phyloP scores from a whole-genome alignment of 1,140 invertebrate genomes.

The Mizuhopecten yessoensis region DNA sequence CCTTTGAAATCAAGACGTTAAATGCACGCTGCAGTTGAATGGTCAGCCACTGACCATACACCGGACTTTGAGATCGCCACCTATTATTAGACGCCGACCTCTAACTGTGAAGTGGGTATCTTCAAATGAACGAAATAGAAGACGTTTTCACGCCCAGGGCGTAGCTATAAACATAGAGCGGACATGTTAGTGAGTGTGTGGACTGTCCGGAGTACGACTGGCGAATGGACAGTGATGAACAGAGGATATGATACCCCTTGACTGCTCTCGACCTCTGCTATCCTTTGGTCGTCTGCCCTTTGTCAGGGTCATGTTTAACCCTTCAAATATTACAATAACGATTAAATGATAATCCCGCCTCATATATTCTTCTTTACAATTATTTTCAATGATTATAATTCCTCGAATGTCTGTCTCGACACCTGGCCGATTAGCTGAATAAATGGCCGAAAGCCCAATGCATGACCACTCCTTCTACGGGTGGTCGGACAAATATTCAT shows the following conservation, averaged over 20 bases:
- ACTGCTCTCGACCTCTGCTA: slow-evolving; percentile 22
- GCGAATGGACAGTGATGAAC: neutral
- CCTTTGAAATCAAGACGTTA: slow-evolving; percentile 15
- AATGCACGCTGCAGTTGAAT: neutral
- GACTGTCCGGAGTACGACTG: neutral
- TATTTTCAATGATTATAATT: slow-evolving; percentile 36
- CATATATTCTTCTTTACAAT: slow-evolving; percentile 5
- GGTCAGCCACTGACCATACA: neutral
- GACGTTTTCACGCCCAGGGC: neutral
- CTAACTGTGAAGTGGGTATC: neutral
- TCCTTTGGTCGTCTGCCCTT: neutral
- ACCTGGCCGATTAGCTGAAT: neutral
- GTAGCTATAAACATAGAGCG: neutral
- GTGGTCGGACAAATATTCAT: neutral
- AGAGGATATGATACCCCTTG: neutral
- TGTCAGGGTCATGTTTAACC: slow-evolving; percentile 12
- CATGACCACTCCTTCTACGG: neutral
- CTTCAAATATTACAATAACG: slow-evolving; percentile 27
- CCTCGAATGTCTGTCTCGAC: slow-evolving; percentile 31
- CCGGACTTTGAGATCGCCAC: neutral
- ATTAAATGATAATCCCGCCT: slow-evolving; percentile 34
- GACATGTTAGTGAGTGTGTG: neutral
- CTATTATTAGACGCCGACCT: neutral
- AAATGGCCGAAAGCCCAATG: neutral
- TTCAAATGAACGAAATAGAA: neutral